Evolutionary conservation across 2,113 vertebrate genomes (phyloP).

Genomic region (Etheostoma cragini): DNA sequence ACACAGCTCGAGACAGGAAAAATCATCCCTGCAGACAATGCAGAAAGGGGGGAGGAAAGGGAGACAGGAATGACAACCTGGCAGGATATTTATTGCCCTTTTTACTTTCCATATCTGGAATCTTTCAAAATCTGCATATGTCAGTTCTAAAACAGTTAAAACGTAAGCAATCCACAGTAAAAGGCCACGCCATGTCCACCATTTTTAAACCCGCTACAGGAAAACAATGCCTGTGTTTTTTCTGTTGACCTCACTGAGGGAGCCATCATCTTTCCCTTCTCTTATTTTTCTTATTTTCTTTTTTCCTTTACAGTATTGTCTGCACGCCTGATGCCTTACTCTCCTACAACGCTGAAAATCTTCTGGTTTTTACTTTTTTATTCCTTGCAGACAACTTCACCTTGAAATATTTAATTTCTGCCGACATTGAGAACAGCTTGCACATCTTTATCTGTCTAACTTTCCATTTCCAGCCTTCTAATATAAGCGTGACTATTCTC

Average conservation of each 20-base stretch:
- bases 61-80: constrained; percentile 11
- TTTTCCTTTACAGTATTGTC: not conserved
- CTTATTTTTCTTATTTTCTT: not conserved
- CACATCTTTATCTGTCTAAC: not conserved
- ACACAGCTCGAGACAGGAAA: constrained; percentile 31
- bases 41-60: constrained; percentile 1
- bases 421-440: not conserved
- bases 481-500: not conserved
- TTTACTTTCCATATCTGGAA: constrained; percentile 22
- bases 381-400: constrained; percentile 1
- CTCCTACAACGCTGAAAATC: not conserved
- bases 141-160: constrained; percentile 26
- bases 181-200: constrained; percentile 6
- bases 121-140: constrained; percentile 24
- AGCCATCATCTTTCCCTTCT: not conserved
- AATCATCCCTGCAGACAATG: constrained; percentile 16
- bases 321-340: not conserved
- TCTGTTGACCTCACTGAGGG: constrained; percentile 11
- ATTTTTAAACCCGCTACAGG: constrained; percentile 15
- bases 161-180: constrained; percentile 15
- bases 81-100: not conserved
- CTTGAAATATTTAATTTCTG: not conserved
- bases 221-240: constrained; percentile 37
- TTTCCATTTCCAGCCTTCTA: not conserved
- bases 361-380: not conserved